Base-by-base conservation (phyloP, 2,797 vertebrate species). In the Clarias pachynema region DNA sequence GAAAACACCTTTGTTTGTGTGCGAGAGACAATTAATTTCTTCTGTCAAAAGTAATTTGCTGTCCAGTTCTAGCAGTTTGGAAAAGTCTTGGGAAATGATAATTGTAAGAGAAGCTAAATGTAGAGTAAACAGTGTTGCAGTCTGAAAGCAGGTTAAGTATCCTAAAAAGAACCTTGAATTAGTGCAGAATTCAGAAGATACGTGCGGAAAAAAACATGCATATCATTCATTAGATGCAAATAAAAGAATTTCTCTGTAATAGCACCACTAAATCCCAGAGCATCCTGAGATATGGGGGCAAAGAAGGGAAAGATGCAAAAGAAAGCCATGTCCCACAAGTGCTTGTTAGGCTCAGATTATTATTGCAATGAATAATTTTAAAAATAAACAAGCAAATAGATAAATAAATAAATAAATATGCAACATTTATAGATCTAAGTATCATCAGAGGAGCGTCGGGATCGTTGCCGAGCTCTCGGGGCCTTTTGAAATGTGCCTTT, bases 291-390 rank as follows among this genome's bases (percentile, higher is more conserved):
- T 92, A 92, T 89, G 88, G 92, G 91, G 92, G 92, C 89, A 93
- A 93, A 94, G 93, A 92, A 94, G 89, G 88, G 90, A 90, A 90
- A 93, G 93, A 93, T 93, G 93, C 92, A 91, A 94, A 94, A 95
- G 92, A 91, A 95, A 93, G 90, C 95, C 93, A 91, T 94, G 95
- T 97, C 97, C 97, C 96, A 95, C 93, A 97, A 97, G 97, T 96
- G 96, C 96, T 98, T 96, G 96, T 97, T 97, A 97, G 92, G 95
- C 95, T 92, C 95, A 96, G 96, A 95, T 96, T 95, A 96, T 95
- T 93, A 94, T 91, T 93, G 92, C 95, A 94, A 96, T 95, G 95
- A 96, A 94, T 96, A 95, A 96, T 95, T 95, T 95, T 93, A 92
- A 78, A 94, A 96, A 95, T 94, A 95, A 95, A 95, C 93, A 94